These are phyloP conservation scores for Sarcophaga rosellei DNA, from an alignment of 2,888 invertebrate species.

Conservation along the genomic window DNA sequence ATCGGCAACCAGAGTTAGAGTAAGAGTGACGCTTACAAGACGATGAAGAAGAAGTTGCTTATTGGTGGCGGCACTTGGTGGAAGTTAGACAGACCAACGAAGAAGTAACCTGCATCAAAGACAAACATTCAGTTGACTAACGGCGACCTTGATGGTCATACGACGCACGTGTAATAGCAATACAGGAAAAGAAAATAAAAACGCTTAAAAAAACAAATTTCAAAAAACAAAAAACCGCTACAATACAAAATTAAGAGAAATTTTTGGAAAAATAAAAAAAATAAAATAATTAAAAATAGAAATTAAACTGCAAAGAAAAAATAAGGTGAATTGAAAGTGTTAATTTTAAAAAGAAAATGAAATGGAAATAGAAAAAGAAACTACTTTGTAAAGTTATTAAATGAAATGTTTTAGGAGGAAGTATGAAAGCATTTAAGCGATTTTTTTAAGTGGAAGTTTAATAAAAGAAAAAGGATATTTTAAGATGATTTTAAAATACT, in stretches of 20 bases:
- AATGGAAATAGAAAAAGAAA: too few relatives aligned
- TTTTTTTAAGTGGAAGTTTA: not conserved
- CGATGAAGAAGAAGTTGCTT: slow-evolving; percentile 57
- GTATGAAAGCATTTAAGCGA: not conserved
- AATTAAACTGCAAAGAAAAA: slow-evolving; percentile 1
- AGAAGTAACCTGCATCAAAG: slow-evolving; percentile 70
- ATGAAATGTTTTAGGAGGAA: too few relatives aligned
- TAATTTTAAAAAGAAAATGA: too few relatives aligned
- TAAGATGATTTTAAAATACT: not conserved
- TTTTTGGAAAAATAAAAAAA: slow-evolving; percentile 17
- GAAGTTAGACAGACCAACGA: slow-evolving; percentile 69
- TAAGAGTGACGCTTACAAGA: slow-evolving; percentile 42
- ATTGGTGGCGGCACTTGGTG: slow-evolving; percentile 53
- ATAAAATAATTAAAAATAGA: slow-evolving; percentile 10
- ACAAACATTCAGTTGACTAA: slow-evolving; percentile 78
- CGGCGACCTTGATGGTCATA: slow-evolving; percentile 82
- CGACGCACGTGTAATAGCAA: slow-evolving; percentile 73
- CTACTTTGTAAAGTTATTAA: too few relatives aligned
- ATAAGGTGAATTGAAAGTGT: slow-evolving; percentile 7
- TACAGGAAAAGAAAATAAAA: slow-evolving; percentile 31
- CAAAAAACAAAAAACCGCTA: slow-evolving; percentile 31
- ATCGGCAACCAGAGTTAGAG: too few relatives aligned
- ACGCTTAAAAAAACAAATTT: slow-evolving; percentile 3
- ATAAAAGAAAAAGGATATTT: not conserved
- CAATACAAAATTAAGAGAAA: slow-evolving; percentile 31